These are phyloP conservation scores for Crypturellus undulatus DNA, from an alignment of 2,113 vertebrate genomes.

Conservation along the genomic window DNA sequence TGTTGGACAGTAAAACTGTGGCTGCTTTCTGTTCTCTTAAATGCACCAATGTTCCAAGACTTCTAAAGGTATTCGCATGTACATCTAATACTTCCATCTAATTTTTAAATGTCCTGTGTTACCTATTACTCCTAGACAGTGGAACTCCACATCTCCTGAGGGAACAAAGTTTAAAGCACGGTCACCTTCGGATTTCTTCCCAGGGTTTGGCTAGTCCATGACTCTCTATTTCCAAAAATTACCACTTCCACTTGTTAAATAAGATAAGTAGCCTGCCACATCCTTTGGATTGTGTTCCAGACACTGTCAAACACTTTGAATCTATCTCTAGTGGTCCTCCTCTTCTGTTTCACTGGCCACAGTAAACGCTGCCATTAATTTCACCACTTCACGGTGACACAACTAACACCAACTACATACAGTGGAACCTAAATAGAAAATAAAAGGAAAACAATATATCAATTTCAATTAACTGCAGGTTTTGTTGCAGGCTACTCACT, in stretches of 20 bases:
- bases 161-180: not conserved
- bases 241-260: not conserved
- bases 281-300: not conserved
- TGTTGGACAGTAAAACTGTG: not conserved
- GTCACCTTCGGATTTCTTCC: not conserved
- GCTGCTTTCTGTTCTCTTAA: not conserved
- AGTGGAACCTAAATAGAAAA: not conserved
- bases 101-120: not conserved
- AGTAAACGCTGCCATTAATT: not conserved
- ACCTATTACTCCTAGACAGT: not conserved
- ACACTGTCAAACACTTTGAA: not conserved
- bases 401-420: not conserved
- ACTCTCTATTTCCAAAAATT: not conserved
- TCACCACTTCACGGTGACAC: not conserved
- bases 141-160: not conserved
- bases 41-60: not conserved
- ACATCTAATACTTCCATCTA: not conserved
- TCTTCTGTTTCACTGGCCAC: not conserved
- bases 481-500: slow-evolving; percentile 15
- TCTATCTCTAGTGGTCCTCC: not conserved
- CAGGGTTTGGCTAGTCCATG: not conserved
- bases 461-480: slow-evolving; percentile 2
- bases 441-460: not conserved
- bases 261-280: not conserved
- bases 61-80: not conserved